phyloP scores from a whole-genome alignment of 2,113 vertebrate species.

The Rhinoptilus africanus region DNA sequence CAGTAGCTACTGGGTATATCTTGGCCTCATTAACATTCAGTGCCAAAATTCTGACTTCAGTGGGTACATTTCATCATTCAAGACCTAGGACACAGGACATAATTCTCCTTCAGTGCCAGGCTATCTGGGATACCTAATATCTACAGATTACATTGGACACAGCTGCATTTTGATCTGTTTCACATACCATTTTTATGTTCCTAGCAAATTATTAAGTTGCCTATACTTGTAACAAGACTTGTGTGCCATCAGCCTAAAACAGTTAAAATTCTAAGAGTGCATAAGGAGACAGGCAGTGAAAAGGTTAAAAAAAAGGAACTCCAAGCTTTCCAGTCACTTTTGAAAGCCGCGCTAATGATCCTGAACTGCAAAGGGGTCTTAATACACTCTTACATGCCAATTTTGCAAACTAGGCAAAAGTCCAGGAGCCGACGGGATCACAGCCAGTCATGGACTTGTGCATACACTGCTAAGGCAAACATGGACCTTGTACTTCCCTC shows the following conservation, averaged over 20 bases:
- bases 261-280: background rate
- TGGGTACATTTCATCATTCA: background rate
- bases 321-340: background rate
- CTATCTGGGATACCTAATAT: background rate
- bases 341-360: background rate
- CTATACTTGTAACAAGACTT: background rate
- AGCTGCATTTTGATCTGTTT: background rate
- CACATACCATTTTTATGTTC: background rate
- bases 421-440: background rate
- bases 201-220: background rate
- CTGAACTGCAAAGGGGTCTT: background rate
- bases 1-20: background rate
- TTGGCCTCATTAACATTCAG: background rate
- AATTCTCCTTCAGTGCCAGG: background rate
- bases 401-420: background rate
- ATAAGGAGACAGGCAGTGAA: background rate
- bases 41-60: constrained; percentile 4
- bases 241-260: background rate
- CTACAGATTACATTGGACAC: background rate
- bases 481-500: background rate
- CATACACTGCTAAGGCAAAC: background rate
- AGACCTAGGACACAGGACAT: background rate
- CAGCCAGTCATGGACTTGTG: background rate
- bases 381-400: background rate
- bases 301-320: background rate